A percentile compares a stretch with the other conserved stretches of the same genome.
phyloP scores from a whole-genome alignment of 37 sponge, comb jelly and placozoan species.

The Oscarella lobularis region DNA sequence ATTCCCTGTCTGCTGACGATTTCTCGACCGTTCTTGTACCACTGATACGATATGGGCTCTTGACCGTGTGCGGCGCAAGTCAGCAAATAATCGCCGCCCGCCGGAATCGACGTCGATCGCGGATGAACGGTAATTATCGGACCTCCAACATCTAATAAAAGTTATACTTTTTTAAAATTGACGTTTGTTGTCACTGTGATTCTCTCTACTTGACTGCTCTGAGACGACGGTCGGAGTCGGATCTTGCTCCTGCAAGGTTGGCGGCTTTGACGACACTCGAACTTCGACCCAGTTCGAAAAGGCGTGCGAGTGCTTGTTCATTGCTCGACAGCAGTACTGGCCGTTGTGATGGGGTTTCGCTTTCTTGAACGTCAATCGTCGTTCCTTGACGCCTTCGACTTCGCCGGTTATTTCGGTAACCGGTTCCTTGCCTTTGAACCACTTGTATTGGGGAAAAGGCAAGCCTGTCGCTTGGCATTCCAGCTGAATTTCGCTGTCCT shows the following conservation, averaged over 20 bases:
- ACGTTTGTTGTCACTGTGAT: too few species aligned
- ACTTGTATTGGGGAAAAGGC: constrained; percentile 52
- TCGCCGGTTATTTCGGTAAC: not conserved
- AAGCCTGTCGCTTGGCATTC: constrained; percentile 53
- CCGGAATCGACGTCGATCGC: not conserved
- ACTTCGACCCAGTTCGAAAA: constrained; percentile 69
- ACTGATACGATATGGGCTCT: constrained; percentile 46
- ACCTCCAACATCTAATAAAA: not conserved
- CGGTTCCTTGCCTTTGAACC: constrained; percentile 32
- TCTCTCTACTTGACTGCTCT: too few species aligned
- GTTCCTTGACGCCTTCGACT: not conserved
- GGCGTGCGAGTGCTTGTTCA: constrained; percentile 29
- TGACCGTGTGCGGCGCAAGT: constrained; percentile 14
- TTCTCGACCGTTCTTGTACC: constrained; percentile 36
- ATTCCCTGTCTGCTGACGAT: constrained; percentile 17
- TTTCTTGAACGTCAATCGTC: constrained; percentile 2
- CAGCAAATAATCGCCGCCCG: constrained; percentile 11
- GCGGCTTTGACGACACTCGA: constrained; percentile 11
- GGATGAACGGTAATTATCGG: constrained; percentile 23
- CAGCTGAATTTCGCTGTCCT: constrained; percentile 34
- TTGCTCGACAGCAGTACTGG: constrained; percentile 62
- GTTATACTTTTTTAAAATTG: too few species aligned
- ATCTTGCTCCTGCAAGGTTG: too few species aligned
- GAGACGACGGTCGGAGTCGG: too few species aligned
- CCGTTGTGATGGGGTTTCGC: constrained; percentile 34